These are phyloP conservation scores for Torymus aiolomorphi DNA, from an alignment of 2,888 invertebrate species.

Conservation along the genomic window DNA sequence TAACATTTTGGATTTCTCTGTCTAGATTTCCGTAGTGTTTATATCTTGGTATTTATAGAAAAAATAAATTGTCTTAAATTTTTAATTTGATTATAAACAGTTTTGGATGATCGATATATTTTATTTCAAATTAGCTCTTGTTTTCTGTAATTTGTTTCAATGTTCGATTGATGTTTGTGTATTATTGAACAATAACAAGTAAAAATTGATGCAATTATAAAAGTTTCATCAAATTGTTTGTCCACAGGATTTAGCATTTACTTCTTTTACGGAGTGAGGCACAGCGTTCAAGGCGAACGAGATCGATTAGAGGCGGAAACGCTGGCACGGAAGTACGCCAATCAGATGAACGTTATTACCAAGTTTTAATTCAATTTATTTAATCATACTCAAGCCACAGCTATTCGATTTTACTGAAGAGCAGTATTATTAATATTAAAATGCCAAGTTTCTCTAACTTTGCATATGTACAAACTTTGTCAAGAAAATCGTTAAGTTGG, in stretches of 20 bases:
- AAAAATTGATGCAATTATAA: too few species aligned
- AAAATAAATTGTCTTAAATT: too few species aligned
- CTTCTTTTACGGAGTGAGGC: slow-evolving; percentile 87
- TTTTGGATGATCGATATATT: not conserved
- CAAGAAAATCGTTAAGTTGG: not conserved
- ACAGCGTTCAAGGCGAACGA: slow-evolving; percentile 82
- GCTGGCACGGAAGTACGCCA: slow-evolving; percentile 63
- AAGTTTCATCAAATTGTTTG: not conserved
- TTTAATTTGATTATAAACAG: too few species aligned
- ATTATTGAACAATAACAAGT: too few species aligned
- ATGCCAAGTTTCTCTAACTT: not conserved
- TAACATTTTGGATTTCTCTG: slow-evolving; percentile 67
- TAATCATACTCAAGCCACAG: not conserved
- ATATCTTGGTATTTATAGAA: too few species aligned
- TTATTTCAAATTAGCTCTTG: not conserved
- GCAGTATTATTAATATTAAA: slow-evolving; percentile 52
- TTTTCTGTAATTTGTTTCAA: too few species aligned
- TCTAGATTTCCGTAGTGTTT: not conserved
- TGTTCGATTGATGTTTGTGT: too few species aligned
- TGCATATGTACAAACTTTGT: too few species aligned
- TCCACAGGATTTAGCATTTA: slow-evolving; percentile 88
- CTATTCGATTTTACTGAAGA: slow-evolving; percentile 32
- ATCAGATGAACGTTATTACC: slow-evolving; percentile 62
- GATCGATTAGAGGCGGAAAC: slow-evolving; percentile 62
- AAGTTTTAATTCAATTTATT: slow-evolving; percentile 34